Conservation (phyloP, 2,113 vertebrate genomes). For the Menidia beryllina region DNA sequence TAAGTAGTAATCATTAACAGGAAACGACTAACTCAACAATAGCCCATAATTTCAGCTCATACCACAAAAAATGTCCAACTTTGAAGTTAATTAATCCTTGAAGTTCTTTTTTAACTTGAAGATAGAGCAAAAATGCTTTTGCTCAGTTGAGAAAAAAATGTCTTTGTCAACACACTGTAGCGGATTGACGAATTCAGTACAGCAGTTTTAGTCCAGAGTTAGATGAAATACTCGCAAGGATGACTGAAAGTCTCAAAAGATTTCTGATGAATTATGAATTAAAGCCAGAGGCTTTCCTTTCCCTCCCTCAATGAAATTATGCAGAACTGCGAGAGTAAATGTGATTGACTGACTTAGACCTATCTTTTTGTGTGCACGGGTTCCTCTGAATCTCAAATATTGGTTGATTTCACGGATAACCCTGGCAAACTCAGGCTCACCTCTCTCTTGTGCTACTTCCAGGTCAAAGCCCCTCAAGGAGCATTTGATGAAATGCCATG, state of each 20-base stretch:
- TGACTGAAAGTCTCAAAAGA: slow-evolving; percentile 11
- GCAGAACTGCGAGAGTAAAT: slow-evolving; percentile 26
- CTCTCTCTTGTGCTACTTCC: slow-evolving; percentile 18
- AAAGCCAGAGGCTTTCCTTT: slow-evolving; percentile 39
- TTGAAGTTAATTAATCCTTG: no score
- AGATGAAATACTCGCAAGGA: slow-evolving; percentile 8
- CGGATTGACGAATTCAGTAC: neutral
- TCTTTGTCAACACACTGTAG: no score
- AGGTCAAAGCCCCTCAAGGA: slow-evolving; percentile 39
- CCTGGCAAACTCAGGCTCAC: slow-evolving; percentile 1
- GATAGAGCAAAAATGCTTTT: no score
- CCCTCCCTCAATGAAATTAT: slow-evolving; percentile 56
- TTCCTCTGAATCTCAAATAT: slow-evolving; percentile 59
- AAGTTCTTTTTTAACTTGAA: no score
- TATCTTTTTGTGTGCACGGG: slow-evolving; percentile 49
- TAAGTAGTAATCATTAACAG: no score
- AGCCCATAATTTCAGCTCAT: no score
- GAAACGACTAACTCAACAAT: no score
- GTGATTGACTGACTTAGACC: slow-evolving; percentile 47
- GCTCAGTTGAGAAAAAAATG: no score
- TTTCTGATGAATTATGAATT: slow-evolving; percentile 46
- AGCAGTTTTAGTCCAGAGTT: slow-evolving; percentile 23
- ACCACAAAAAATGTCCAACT: no score
- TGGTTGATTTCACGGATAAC: slow-evolving; percentile 59
- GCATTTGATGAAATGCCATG: slow-evolving; percentile 64